phyloP scores from a whole-genome alignment of 2,113 vertebrate species.

The Micromys minutus region DNA sequence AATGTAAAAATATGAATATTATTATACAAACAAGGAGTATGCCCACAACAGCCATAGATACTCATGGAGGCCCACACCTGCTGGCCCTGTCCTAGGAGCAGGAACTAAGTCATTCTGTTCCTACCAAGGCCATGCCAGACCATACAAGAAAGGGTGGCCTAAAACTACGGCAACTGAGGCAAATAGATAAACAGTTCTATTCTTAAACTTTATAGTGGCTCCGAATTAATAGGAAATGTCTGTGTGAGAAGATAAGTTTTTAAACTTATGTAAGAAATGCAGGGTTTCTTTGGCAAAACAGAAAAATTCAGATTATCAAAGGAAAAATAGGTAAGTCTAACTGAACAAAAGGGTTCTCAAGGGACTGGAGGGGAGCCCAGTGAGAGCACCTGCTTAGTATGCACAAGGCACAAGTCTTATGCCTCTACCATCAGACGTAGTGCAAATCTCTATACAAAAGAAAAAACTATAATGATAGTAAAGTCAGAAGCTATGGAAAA shows the following conservation, averaged over 20 bases:
- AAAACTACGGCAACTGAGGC: neutral
- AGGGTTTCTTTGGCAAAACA: neutral
- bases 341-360: neutral
- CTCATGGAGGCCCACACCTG: no score
- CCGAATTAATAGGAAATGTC: neutral
- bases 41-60: no score
- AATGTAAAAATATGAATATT: no score
- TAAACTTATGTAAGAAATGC: neutral
- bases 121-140: no score
- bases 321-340: constrained; percentile 21
- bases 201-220: constrained; percentile 42
- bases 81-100: no score
- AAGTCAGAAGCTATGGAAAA: constrained; percentile 35
- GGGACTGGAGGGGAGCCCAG: neutral
- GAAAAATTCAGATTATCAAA: constrained; percentile 43
- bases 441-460: neutral
- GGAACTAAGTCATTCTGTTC: no score
- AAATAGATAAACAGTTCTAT: neutral
- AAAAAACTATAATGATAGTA: neutral
- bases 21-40: no score
- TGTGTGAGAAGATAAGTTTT: constrained; percentile 31
- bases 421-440: neutral
- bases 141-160: neutral
- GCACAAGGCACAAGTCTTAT: neutral
- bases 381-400: neutral